A percentile compares a stretch with the other conserved stretches of the same genome.
phyloP scores from a whole-genome alignment of 2,113 vertebrate species.

The Pterocles gutturalis region DNA sequence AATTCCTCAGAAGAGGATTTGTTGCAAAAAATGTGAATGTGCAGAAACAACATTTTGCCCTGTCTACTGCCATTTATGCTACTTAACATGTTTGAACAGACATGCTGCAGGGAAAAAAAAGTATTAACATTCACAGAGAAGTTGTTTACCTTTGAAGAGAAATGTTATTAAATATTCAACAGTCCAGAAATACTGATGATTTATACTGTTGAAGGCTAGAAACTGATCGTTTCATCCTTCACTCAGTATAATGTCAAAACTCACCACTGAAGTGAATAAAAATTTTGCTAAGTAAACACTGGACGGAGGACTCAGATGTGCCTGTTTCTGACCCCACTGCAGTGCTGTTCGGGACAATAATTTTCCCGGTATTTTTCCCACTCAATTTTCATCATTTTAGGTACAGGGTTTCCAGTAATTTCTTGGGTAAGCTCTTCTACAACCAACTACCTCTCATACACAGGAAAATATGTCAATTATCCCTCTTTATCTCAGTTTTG shows the following conservation, averaged over 20 bases:
- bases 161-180: neutral
- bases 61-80: neutral
- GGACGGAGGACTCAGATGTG: neutral
- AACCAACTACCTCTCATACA: neutral
- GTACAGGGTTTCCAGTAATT: neutral
- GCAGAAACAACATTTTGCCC: neutral
- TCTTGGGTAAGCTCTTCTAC: neutral
- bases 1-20: neutral
- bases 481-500: neutral
- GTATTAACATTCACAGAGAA: neutral
- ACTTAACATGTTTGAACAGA: neutral
- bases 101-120: neutral
- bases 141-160: constrained; percentile 26
- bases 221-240: neutral
- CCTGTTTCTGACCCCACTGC: neutral
- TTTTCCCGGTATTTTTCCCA: neutral
- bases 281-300: neutral
- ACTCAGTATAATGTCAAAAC: neutral
- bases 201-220: neutral
- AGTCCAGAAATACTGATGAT: neutral
- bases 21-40: neutral
- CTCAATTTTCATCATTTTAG: neutral
- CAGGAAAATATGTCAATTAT: neutral
- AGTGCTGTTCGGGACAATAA: neutral
- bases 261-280: neutral